These are phyloP conservation scores for Enteromius mattozi DNA, from an alignment of 2,797 vertebrate genomes.

Conservation along the genomic window DNA sequence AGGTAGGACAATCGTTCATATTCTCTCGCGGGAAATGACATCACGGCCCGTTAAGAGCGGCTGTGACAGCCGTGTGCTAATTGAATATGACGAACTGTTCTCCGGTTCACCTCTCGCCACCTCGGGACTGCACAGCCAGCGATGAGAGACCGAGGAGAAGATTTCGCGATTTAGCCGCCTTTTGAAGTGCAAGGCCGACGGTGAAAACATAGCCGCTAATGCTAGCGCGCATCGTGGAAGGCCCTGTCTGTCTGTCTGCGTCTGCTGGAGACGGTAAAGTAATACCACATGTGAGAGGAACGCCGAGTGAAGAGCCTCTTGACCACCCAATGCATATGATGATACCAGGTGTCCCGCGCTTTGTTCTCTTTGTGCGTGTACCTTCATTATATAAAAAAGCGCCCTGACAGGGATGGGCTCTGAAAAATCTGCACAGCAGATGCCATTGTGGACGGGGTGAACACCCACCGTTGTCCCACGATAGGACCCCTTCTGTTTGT, in stretches of 20 bases:
- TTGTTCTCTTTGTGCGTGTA: constrained; percentile 62
- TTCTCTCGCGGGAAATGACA: constrained; percentile 47
- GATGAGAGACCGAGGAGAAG: constrained; percentile 70
- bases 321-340: constrained; percentile 74
- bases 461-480: constrained; percentile 53
- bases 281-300: constrained; percentile 78
- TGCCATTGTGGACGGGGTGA: constrained; percentile 66
- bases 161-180: constrained; percentile 36
- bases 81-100: constrained; percentile 82
- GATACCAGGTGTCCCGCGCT: constrained; percentile 74
- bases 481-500: constrained; percentile 55
- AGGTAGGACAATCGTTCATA: constrained; percentile 37
- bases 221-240: constrained; percentile 51
- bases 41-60: constrained; percentile 61
- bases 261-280: constrained; percentile 68
- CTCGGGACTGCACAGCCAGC: constrained; percentile 60
- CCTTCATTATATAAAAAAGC: constrained; percentile 52
- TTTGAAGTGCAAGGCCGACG: constrained; percentile 61
- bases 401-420: constrained; percentile 42
- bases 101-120: constrained; percentile 73
- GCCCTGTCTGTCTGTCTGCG: constrained; percentile 50
- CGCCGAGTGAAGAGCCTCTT: constrained; percentile 71
- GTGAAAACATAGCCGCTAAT: constrained; percentile 58
- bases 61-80: constrained; percentile 81
- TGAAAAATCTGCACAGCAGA: constrained; percentile 72